Evolutionary conservation across 2,888 invertebrate genomes (phyloP).

Genomic region (Camponotus fellah): DNA sequence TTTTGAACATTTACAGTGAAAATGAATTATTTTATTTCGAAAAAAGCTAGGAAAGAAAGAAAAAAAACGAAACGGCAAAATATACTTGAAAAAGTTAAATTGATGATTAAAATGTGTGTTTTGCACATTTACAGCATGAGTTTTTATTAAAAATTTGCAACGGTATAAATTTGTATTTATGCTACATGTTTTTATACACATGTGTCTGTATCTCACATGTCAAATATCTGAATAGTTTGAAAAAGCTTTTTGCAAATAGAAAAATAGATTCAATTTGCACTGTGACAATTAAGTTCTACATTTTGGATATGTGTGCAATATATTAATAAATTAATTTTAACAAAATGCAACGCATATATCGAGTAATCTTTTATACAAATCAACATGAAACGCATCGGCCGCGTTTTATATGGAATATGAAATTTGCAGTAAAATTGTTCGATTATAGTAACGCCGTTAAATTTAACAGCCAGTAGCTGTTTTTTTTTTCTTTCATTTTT

Average conservation of each 20-base stretch:
- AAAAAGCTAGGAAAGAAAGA: background rate
- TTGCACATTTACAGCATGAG: background rate
- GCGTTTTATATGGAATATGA: background rate
- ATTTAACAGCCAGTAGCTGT: background rate
- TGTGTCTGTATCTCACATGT: background rate
- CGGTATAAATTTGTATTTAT: background rate
- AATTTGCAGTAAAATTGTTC: constrained; percentile 25
- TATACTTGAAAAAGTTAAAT: constrained; percentile 3
- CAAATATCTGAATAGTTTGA: background rate
- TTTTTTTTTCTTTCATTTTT: background rate
- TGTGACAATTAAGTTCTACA: constrained; percentile 1
- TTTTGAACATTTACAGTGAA: background rate
- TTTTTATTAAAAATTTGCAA: constrained; percentile 5
- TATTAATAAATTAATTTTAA: background rate
- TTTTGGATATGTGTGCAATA: background rate
- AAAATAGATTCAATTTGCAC: background rate
- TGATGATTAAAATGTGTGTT: background rate
- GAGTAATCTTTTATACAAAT: background rate
- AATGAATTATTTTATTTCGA: background rate
- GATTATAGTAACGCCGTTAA: constrained; percentile 17
- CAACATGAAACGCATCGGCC: background rate
- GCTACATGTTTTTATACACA: background rate
- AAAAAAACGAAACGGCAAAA: background rate
- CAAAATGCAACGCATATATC: background rate
- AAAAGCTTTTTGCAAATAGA: background rate